Base-by-base conservation (phyloP, 2,888 invertebrate genomes). In the Cyrtodaria siliqua region DNA sequence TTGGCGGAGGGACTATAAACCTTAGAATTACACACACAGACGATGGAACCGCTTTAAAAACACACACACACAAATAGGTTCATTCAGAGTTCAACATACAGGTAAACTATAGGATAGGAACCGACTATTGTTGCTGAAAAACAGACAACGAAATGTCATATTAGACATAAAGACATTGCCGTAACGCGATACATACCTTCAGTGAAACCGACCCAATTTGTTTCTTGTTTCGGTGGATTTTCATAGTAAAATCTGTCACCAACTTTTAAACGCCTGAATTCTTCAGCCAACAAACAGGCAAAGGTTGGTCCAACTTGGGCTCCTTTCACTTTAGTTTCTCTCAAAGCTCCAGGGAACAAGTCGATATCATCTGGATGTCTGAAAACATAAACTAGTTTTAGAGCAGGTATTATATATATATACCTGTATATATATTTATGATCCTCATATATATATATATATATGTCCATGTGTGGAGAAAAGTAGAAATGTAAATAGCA, bases 221-320 rank as follows among this genome's bases (percentile, higher is more conserved):
- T 12, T n/a, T 59, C 50, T 40, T 14, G 26, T n/a, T 24, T 24
- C 2, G 44, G 38, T 12, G 78, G 72, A 40, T 73, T 72, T 55
- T 79, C 78, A 29, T 61, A 79, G 53, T 57, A 79, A 56, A 62
- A 74, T 24, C 73, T 23, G 38, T 79, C 78, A 2, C 78, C 73
- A 9, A 6, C 29, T 57, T 70, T 73, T 18, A 74, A 33, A 18
- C 62, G 49, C n/a, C 49, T 38, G 62, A 79, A 79, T 20, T 70
- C 66, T n/a, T 62, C 53, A 9, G 56, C 78, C 9, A 79, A 14
- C 16, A 73, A 33, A 62, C 78, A 79, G 2, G 70, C 70, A 44
- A 73, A 70, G 3, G 73, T 67, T 18, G 78, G 78, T 38, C 78
- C 78, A 33, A 79, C 59, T n/a, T 68, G 68, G 12, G 68, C 68